Evolutionary conservation across 2,113 vertebrate species (phyloP).

Genomic region (Telmatochromis sp.): DNA sequence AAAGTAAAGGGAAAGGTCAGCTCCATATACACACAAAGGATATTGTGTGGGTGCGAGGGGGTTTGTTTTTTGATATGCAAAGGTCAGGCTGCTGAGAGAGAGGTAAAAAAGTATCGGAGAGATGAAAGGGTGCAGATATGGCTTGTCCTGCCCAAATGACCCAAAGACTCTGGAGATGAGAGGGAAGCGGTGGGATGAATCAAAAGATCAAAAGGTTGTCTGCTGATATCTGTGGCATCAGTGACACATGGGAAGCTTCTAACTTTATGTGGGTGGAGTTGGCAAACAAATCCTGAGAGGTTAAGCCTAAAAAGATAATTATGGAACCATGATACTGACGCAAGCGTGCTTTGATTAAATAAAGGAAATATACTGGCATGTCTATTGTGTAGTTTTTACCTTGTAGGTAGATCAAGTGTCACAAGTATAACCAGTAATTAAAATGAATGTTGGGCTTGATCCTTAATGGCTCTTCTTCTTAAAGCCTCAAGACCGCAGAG

Average conservation of each 20-base stretch:
- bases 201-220: not conserved
- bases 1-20: slow-evolving; percentile 35
- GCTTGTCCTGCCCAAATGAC: slow-evolving; percentile 15
- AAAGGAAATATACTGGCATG: not conserved
- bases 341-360: not conserved
- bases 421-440: not conserved
- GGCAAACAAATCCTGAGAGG: not conserved
- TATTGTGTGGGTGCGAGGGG: not conserved
- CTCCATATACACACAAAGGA: not conserved
- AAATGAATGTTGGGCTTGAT: not conserved
- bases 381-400: not conserved
- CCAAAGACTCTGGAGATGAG: slow-evolving; percentile 6
- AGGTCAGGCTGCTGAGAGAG: slow-evolving; percentile 38
- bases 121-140: slow-evolving; percentile 29
- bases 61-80: not conserved
- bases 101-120: not conserved
- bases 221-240: not conserved
- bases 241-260: not conserved
- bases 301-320: not conserved
- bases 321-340: not conserved
- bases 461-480: not conserved
- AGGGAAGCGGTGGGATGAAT: slow-evolving; percentile 27
- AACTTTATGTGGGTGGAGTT: not conserved
- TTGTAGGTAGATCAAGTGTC: not conserved
- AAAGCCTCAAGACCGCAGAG: not conserved